phyloP scores from a whole-genome alignment of 2,797 vertebrate genomes.

The Varecia variegata region DNA sequence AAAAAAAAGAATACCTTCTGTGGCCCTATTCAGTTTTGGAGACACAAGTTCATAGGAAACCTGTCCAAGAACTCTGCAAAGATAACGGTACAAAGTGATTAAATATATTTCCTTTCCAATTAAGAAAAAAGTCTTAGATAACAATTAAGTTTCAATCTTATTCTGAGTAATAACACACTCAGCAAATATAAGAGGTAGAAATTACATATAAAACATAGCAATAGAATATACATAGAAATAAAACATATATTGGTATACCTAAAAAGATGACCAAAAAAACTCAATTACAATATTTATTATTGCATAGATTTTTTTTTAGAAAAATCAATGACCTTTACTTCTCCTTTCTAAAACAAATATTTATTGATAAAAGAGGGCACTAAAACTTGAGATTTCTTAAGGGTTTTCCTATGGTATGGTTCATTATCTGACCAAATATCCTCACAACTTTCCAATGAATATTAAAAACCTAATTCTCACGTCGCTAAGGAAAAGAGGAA shows the following conservation, averaged over 20 bases:
- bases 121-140: neutral
- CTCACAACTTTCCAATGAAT: neutral
- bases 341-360: neutral
- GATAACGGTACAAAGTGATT: neutral
- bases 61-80: conserved; percentile 93
- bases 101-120: conserved; percentile 19
- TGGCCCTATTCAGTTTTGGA: conserved; percentile 94
- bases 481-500: neutral
- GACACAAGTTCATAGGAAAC: conserved; percentile 95
- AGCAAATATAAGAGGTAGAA: neutral
- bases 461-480: neutral
- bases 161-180: neutral
- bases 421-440: neutral
- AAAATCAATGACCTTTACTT: neutral
- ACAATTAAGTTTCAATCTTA: neutral
- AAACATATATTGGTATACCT: neutral
- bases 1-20: conserved; percentile 95
- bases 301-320: neutral
- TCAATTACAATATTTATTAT: neutral
- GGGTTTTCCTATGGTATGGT: neutral
- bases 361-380: neutral
- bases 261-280: neutral
- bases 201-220: neutral
- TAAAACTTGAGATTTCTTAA: neutral
- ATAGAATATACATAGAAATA: neutral